phyloP scores from a whole-genome alignment of 2,888 invertebrate genomes.

The Drosophila barbarae region DNA sequence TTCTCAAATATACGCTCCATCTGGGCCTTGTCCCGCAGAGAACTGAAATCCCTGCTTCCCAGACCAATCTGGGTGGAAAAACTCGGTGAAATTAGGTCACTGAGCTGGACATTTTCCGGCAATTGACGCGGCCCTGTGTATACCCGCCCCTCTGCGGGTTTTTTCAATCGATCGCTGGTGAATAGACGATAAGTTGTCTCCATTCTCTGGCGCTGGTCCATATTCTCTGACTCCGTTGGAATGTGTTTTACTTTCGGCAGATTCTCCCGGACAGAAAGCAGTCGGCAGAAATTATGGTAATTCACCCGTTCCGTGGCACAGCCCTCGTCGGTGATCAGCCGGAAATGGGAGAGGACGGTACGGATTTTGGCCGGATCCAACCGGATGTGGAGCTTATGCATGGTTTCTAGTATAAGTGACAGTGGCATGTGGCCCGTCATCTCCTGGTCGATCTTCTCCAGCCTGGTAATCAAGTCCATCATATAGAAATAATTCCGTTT shows the following conservation, averaged over 20 bases:
- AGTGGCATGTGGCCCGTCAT: conserved; percentile 53
- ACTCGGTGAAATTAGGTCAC: conserved; percentile 64
- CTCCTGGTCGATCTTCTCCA: conserved; percentile 59
- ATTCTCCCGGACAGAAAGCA: conserved; percentile 59
- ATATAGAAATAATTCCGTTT: conserved; percentile 62
- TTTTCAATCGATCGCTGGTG: conserved; percentile 57
- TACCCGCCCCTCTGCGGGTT: conserved; percentile 19
- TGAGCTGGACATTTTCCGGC: conserved; percentile 47
- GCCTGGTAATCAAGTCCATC: conserved; percentile 58
- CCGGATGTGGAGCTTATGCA: conserved; percentile 53
- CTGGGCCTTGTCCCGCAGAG: conserved; percentile 59
- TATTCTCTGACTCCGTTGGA: background rate
- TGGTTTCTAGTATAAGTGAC: conserved; percentile 51
- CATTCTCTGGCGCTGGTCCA: conserved; percentile 43
- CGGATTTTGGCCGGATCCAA: conserved; percentile 59
- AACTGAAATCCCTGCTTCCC: conserved; percentile 60
- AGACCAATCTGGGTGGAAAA: conserved; percentile 60
- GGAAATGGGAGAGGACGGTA: conserved; percentile 49
- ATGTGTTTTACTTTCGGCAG: conserved; percentile 50
- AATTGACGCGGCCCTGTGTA: background rate
- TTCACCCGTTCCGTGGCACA: conserved; percentile 55
- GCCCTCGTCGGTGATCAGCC: conserved; percentile 54
- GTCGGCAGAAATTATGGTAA: conserved; percentile 59
- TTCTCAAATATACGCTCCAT: conserved; percentile 61
- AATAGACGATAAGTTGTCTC: conserved; percentile 70